Evolutionary conservation across 2,797 vertebrate species (phyloP).

Genomic region (Peromyscus eremicus): DNA sequence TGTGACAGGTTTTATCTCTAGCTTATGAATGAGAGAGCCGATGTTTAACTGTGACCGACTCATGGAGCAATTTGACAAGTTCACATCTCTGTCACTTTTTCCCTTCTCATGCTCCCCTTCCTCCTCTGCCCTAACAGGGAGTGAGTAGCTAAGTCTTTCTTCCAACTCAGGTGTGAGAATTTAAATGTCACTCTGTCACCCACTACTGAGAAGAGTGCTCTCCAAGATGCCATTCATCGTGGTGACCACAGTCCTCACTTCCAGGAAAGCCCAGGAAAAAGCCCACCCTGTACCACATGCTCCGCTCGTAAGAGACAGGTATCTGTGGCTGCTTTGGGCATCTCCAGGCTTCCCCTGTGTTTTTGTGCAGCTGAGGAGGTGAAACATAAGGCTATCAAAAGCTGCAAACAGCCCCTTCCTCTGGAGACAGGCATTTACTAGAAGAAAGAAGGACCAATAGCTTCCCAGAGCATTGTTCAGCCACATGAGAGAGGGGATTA

Average conservation of each 20-base stretch:
- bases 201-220: not conserved
- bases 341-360: slow-evolving; percentile 89
- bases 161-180: not conserved
- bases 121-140: not conserved
- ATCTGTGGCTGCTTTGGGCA: slow-evolving; percentile 78
- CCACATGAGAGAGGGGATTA: slow-evolving; percentile 99
- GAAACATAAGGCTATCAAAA: slow-evolving; percentile 93
- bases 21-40: not conserved
- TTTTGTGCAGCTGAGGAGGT: slow-evolving; percentile 93
- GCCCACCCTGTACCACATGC: too few species aligned
- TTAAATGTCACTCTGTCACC: not conserved
- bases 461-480: slow-evolving; percentile 95
- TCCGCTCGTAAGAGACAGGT: slow-evolving; percentile 69
- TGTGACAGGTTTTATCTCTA: not conserved
- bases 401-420: slow-evolving; percentile 93
- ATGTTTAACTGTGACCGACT: not conserved
- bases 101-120: not conserved
- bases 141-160: not conserved
- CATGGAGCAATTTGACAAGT: not conserved
- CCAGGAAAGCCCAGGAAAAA: not conserved
- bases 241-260: not conserved
- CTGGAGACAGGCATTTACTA: slow-evolving; percentile 93
- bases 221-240: not conserved
- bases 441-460: slow-evolving; percentile 91
- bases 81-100: not conserved